Base-by-base conservation (phyloP, 2,888 invertebrate species). In the Limnephilus rhombicus region DNA sequence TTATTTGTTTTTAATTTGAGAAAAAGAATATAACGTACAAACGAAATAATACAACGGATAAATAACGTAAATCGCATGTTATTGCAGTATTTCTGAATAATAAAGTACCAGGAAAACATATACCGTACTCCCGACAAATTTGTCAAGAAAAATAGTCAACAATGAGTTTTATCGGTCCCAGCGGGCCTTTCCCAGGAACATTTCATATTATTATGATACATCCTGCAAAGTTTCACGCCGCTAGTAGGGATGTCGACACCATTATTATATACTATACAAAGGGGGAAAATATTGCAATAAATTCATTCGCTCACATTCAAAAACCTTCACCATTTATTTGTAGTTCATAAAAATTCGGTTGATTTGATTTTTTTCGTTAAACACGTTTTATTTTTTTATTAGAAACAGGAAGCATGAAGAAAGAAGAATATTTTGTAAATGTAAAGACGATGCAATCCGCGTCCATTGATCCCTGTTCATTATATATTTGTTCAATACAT, bases 101-200 rank as follows among this genome's bases (percentile, higher is more conserved):
- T n/a, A 31, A 89, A 41, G 86, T 29, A 49, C 45, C 13, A 15
- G 12, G 88, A 68, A 41, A 45, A 80, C 80, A 37, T 80, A 89
- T 80, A n/a, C n/a, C 68, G 68, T 24, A n/a, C n/a, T 41, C 37
- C 37, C 18, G 88, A 31, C 88, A 34, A 89, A 80, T 89, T 89
- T 24, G 68, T n/a, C 37, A 80, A 80, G 80, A 80, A 80, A 89
- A 89, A 37, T 80, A n/a, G 80, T 89, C 34, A 80, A 89, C 88
- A 89, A 89, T 80, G 88, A 89, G 88, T 89, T 89, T 89, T 89
- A 89, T 89, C 80, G 80, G 88, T 41, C 88, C 24, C 29, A 24
- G 88, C 18, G 80, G 53, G 29, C 29, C 53, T 31, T 87, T 53
- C 87, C 34, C 83, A 34, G 83, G 37, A 83, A 34, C 37, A 34